Conservation (phyloP, 2,797 vertebrate species). For the Chrosomus eos region DNA sequence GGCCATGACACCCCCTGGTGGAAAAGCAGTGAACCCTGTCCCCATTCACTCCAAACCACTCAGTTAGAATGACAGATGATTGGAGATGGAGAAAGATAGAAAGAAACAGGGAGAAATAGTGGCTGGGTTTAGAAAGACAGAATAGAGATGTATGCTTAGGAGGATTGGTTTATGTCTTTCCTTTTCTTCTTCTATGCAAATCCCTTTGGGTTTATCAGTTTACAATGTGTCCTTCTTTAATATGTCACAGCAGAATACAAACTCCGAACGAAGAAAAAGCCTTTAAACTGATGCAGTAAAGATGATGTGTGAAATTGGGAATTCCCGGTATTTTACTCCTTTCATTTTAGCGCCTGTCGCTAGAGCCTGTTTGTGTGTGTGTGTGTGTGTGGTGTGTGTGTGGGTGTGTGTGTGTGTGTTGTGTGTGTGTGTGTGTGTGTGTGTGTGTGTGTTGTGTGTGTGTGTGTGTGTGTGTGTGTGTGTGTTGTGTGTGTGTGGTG, state of each 20-base stretch:
- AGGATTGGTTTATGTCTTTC: conserved; percentile 38
- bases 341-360: conserved; percentile 59
- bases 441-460: conserved; percentile 29
- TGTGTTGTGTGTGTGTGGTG: conserved; percentile 30
- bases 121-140: conserved; percentile 14
- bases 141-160: conserved; percentile 35
- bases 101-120: conserved; percentile 18
- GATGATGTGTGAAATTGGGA: conserved; percentile 60
- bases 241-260: conserved; percentile 45
- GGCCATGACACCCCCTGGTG: conserved; percentile 69
- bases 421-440: conserved; percentile 31
- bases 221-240: conserved; percentile 49
- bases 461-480: conserved; percentile 36
- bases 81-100: conserved; percentile 32
- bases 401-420: conserved; percentile 34
- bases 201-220: conserved; percentile 62
- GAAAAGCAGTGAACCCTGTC: conserved; percentile 61
- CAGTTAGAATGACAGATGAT: conserved; percentile 56
- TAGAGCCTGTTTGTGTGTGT: conserved; percentile 37
- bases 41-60: conserved; percentile 56
- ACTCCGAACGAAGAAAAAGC: conserved; percentile 44
- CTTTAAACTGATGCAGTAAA: conserved; percentile 57
- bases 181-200: conserved; percentile 34
- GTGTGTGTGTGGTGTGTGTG: conserved; percentile 33
- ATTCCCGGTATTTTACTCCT: conserved; percentile 59